Conservation (phyloP, 2,797 vertebrate species). For the Ctenosaura bakeri region DNA sequence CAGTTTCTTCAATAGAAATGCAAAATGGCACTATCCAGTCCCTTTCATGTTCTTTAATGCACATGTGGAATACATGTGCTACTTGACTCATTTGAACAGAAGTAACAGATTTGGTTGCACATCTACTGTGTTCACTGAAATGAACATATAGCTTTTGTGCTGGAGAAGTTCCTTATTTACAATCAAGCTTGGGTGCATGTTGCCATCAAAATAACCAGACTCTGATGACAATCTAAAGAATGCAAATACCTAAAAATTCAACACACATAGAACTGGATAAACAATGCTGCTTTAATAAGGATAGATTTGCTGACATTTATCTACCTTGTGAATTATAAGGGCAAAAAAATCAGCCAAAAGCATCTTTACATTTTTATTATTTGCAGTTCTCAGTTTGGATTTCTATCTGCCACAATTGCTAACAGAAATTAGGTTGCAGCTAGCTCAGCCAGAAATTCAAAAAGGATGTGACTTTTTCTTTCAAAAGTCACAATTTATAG, state of each 20-base stretch:
- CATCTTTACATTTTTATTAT: background rate
- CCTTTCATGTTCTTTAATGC: background rate
- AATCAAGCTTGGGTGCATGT: background rate
- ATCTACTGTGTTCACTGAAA: background rate
- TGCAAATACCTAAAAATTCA: background rate
- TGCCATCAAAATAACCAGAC: background rate
- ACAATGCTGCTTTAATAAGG: background rate
- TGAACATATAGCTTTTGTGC: background rate
- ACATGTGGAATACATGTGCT: background rate
- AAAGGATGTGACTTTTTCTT: conserved; percentile 69
- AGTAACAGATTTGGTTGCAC: background rate
- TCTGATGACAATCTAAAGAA: conserved; percentile 15
- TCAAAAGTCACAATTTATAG: conserved; percentile 68
- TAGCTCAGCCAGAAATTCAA: conserved; percentile 65
- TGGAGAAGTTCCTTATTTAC: background rate
- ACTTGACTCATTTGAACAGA: conserved; percentile 2
- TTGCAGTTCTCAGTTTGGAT: conserved; percentile 41
- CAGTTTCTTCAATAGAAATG: background rate
- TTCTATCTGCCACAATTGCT: conserved; percentile 42
- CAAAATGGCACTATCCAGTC: background rate
- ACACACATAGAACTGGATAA: background rate
- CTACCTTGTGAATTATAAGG: conserved; percentile 2
- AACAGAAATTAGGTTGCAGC: conserved; percentile 53
- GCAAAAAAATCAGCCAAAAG: conserved; percentile 25
- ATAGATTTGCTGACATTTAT: conserved; percentile 24